Evolutionary conservation across 2,797 vertebrate species (phyloP).

Genomic region (Gymnothorax reevesii): DNA sequence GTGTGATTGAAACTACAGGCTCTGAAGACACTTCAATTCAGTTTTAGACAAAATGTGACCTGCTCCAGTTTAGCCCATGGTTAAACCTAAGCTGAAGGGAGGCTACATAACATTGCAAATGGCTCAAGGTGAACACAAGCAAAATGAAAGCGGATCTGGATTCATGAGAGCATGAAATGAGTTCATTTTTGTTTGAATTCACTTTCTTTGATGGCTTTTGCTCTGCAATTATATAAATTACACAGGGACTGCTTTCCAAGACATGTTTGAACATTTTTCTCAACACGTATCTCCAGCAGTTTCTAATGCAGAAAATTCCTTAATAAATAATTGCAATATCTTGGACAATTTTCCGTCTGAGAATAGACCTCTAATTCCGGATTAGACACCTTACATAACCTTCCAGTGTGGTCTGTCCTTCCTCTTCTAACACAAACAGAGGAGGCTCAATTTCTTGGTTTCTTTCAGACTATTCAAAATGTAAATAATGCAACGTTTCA

Average conservation of each 20-base stretch:
- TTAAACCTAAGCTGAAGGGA: no score
- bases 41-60: no score
- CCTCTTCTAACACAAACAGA: neutral
- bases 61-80: no score
- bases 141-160: no score
- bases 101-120: no score
- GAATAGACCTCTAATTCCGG: slow-evolving; percentile 22
- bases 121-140: no score
- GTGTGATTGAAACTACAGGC: no score
- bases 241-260: slow-evolving; percentile 26
- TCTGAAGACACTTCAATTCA: no score
- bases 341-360: slow-evolving; percentile 23
- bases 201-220: no score
- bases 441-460: neutral
- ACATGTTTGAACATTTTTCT: slow-evolving; percentile 25
- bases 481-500: neutral
- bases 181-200: no score
- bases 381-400: slow-evolving; percentile 29
- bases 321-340: slow-evolving; percentile 36
- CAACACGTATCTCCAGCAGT: slow-evolving; percentile 1
- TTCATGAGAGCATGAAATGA: no score
- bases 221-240: slow-evolving; percentile 31
- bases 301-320: slow-evolving; percentile 31
- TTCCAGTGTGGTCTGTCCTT: neutral
- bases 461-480: neutral